These are phyloP conservation scores for Azemiops feae DNA, from an alignment of 2,113 vertebrate genomes.

Conservation along the genomic window DNA sequence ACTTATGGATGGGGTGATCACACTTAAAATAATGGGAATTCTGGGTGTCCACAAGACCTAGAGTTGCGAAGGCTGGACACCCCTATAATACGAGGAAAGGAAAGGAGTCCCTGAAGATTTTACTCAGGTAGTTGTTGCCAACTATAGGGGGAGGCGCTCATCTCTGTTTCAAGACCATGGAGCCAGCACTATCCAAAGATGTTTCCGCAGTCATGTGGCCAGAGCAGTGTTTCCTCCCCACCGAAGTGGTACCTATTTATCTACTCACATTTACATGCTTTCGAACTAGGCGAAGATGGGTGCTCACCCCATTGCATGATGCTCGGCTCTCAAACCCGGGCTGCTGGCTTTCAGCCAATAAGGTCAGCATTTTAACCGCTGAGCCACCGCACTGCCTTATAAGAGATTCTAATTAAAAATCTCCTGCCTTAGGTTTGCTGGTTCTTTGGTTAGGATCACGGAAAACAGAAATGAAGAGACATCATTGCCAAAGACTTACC, in stretches of 20 bases:
- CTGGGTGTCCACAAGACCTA: background rate
- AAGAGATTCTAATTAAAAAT: background rate
- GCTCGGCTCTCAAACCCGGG: background rate
- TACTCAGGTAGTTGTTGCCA: background rate
- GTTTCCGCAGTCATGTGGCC: background rate
- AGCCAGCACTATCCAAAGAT: background rate
- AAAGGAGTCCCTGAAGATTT: background rate
- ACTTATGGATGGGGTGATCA: background rate
- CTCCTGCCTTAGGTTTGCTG: background rate
- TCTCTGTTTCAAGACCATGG: background rate
- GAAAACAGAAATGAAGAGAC: background rate
- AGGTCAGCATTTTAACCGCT: background rate
- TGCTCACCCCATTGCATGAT: background rate
- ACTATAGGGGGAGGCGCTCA: background rate
- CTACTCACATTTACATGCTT: background rate
- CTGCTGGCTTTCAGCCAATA: background rate
- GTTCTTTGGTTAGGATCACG: background rate
- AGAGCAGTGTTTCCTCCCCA: background rate
- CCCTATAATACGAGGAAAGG: background rate
- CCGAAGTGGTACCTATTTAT: background rate
- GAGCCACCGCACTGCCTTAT: background rate
- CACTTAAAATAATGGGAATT: background rate
- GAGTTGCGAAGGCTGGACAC: background rate
- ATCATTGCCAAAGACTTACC: constrained; percentile 65
- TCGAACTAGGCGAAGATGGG: background rate